Percentiles rank a stretch among this genome's conserved stretches.
Evolutionary conservation across 2,113 vertebrate genomes (phyloP).

Genomic region (Varanus salvator): DNA sequence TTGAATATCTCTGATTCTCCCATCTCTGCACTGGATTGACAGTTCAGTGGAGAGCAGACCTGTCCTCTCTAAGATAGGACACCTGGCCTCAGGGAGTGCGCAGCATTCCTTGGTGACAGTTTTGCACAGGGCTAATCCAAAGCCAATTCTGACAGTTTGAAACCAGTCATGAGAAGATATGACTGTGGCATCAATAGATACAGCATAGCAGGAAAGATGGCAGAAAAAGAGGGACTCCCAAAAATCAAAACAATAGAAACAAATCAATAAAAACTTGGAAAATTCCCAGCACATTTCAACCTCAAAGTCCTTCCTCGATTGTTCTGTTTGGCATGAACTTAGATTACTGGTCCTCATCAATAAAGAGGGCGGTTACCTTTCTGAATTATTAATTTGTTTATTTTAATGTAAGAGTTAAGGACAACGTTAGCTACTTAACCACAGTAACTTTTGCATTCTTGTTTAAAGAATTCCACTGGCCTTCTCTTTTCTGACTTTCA

Average conservation of each 20-base stretch:
- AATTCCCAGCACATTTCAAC: neutral
- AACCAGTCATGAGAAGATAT: neutral
- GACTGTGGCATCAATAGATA: neutral
- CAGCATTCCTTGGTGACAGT: neutral
- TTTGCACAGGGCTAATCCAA: neutral
- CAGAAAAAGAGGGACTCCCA: neutral
- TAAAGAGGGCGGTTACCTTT: neutral
- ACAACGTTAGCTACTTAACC: neutral
- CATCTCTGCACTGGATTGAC: no score
- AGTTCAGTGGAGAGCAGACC: no score
- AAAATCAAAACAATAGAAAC: neutral
- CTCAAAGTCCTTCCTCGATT: neutral
- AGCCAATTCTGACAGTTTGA: neutral
- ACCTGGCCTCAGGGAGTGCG: no score
- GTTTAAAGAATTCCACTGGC: neutral
- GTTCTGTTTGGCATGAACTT: neutral
- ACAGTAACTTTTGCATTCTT: neutral
- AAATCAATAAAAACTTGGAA: neutral
- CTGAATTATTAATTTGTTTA: conserved; percentile 17
- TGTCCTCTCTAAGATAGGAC: no score
- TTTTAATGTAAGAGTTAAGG: neutral
- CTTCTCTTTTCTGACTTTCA: neutral
- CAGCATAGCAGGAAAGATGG: neutral
- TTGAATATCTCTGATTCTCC: no score
- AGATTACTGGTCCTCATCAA: neutral